Base-by-base conservation (phyloP, 2,888 invertebrate genomes). In the Sinopyrophorus schimmeli region DNA sequence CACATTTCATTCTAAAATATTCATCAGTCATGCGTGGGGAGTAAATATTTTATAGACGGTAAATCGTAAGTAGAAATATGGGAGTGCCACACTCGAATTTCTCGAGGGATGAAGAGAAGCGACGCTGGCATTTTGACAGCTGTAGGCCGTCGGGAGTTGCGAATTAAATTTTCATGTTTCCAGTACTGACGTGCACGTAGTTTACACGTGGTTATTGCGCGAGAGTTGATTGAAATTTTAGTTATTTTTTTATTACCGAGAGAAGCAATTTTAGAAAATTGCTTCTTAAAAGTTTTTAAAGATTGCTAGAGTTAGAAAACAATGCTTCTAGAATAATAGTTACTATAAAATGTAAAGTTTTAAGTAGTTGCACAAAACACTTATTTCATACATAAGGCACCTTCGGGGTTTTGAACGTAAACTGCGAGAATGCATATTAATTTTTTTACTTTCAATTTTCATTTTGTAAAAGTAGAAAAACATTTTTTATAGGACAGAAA, bases 41-140 rank as follows among this genome's bases (percentile, higher is more conserved):
- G 59, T 59, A 59, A 59, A 59, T 59, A 59, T 53, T 57, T 59
- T 55, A 57, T 57, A 54, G 55, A 55, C 57, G 43, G 53, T 59
- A 57, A 59, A 57, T 57, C 59, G 57, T 37, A 47, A 42, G 47
- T 47, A 53, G 47, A 53, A 52, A 53, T 49, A 48, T 44, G 30
- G 47, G 49, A 48, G 52, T 41, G 53, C 52, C 51, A 42, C 48
- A 46, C 35, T 16, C 42, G 52, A 55, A 57, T 59, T 59, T 57
- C 59, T 57, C 59, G 34, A 35, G 55, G 58, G 58, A 58, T 50
- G 41, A 38, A 50, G 56, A 53, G 48, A 56, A 58, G 54, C 56
- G 54, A 58, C 58, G 56, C 53, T 44, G 41, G 46, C 54, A 51
- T 53, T 58, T 58, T 58, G 58, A 54, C 58, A 54, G 54, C 53